These are phyloP conservation scores for Platyscapa corneri DNA, from an alignment of 1,140 invertebrate species.

Conservation along the genomic window DNA sequence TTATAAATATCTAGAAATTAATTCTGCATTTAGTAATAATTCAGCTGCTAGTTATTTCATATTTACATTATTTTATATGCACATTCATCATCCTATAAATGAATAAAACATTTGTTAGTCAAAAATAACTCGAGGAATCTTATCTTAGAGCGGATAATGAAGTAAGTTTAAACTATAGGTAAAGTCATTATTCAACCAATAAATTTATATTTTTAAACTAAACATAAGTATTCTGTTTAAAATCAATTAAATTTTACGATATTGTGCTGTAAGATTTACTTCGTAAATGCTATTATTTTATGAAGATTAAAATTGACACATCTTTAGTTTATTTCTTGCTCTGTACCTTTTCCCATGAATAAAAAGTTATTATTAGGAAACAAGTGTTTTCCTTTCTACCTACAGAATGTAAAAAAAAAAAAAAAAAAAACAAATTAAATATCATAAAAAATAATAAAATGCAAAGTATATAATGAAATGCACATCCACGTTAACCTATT, in stretches of 20 bases:
- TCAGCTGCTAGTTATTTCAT: neutral
- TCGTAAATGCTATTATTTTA: neutral
- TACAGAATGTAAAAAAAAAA: neutral
- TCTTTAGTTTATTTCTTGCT: neutral
- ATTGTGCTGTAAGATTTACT: neutral
- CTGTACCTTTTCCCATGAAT: neutral
- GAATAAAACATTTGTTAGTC: neutral
- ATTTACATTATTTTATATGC: neutral
- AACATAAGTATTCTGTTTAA: neutral
- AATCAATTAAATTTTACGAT: neutral
- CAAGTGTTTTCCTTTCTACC: neutral
- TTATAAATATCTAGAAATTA: neutral
- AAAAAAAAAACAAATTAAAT: too few species aligned
- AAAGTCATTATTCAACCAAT: neutral
- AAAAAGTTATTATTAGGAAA: too few species aligned
- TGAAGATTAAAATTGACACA: neutral
- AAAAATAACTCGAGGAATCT: neutral
- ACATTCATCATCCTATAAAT: neutral
- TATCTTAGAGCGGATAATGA: neutral
- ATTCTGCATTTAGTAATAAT: neutral
- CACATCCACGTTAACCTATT: neutral
- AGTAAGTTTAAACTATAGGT: neutral
- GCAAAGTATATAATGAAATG: neutral
- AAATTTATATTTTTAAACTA: neutral
- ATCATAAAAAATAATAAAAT: constrained; percentile 1